phyloP scores from a whole-genome alignment of 2,888 invertebrate species.

The Tromatobia lineatoria region DNA sequence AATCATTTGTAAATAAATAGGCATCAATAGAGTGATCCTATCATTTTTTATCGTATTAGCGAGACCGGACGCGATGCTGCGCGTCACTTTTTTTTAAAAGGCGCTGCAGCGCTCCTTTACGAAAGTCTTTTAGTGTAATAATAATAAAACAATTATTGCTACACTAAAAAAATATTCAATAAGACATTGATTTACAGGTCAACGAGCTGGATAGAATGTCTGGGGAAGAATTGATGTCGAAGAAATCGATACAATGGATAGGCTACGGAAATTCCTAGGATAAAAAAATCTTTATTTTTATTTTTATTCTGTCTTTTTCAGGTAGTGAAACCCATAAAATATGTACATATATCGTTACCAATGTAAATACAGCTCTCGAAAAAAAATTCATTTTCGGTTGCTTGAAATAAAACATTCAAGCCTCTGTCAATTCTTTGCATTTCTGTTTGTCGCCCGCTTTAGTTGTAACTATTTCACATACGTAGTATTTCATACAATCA shows the following conservation, averaged over 20 bases:
- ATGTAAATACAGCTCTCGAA: constrained; percentile 63
- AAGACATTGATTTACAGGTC: constrained; percentile 69
- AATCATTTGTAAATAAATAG: too few species aligned
- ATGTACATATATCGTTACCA: constrained; percentile 38
- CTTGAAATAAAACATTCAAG: constrained; percentile 66
- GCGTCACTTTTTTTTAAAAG: too few species aligned
- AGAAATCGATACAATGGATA: constrained; percentile 63
- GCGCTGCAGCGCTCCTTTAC: too few species aligned
- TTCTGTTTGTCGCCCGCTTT: constrained; percentile 86
- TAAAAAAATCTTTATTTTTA: not conserved
- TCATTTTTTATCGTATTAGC: too few species aligned
- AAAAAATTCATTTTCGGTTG: not conserved
- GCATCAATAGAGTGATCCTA: too few species aligned
- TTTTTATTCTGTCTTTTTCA: constrained; percentile 7
- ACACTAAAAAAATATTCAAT: not conserved
- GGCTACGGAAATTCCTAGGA: constrained; percentile 46
- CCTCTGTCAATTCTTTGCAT: constrained; percentile 81
- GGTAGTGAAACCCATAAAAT: constrained; percentile 38
- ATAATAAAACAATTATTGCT: too few species aligned
- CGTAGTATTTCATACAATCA: constrained; percentile 86
- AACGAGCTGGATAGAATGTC: constrained; percentile 73
- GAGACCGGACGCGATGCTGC: too few species aligned
- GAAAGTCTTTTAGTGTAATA: too few species aligned
- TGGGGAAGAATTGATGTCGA: constrained; percentile 60
- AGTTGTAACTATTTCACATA: constrained; percentile 88